phyloP scores from a whole-genome alignment of 2,888 invertebrate species.

The Drosophila histrio region DNA sequence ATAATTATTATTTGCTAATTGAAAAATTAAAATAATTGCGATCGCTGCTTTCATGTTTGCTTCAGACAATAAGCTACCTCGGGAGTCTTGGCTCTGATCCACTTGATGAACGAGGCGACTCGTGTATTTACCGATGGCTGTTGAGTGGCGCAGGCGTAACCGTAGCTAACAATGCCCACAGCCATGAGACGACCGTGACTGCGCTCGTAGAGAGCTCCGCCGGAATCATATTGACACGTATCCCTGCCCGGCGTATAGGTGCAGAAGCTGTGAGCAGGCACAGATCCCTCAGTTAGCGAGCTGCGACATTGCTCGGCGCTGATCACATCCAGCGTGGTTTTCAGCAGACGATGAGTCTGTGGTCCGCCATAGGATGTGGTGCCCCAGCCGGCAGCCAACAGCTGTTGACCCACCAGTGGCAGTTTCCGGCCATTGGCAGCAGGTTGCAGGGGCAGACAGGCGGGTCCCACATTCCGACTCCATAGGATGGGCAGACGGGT shows the following conservation, averaged over 20 bases:
- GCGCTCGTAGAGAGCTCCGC: slow-evolving; percentile 86
- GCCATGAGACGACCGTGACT: slow-evolving; percentile 82
- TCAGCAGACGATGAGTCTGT: slow-evolving; percentile 85
- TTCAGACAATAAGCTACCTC: slow-evolving; percentile 79
- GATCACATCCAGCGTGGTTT: slow-evolving; percentile 85
- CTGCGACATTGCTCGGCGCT: slow-evolving; percentile 83
- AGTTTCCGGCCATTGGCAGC: slow-evolving; percentile 29
- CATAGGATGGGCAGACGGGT: slow-evolving; percentile 84
- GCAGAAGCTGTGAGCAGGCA: slow-evolving; percentile 84
- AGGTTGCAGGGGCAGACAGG: slow-evolving; percentile 85
- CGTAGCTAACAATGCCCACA: slow-evolving; percentile 86
- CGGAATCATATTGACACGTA: slow-evolving; percentile 86
- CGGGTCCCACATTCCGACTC: slow-evolving; percentile 86
- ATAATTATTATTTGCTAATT: too few relatives aligned
- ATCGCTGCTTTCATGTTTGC: slow-evolving; percentile 19
- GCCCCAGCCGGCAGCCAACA: slow-evolving; percentile 86
- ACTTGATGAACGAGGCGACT: slow-evolving; percentile 86
- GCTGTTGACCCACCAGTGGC: slow-evolving; percentile 83
- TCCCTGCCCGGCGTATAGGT: slow-evolving; percentile 85
- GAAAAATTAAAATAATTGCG: too few relatives aligned
- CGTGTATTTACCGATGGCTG: slow-evolving; percentile 86
- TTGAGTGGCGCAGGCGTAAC: slow-evolving; percentile 85
- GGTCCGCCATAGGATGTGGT: slow-evolving; percentile 85
- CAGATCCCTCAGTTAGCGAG: slow-evolving; percentile 47
- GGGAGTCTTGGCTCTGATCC: slow-evolving; percentile 85